These are phyloP conservation scores for Chamaea fasciata DNA, from an alignment of 2,113 vertebrate genomes.

Conservation along the genomic window DNA sequence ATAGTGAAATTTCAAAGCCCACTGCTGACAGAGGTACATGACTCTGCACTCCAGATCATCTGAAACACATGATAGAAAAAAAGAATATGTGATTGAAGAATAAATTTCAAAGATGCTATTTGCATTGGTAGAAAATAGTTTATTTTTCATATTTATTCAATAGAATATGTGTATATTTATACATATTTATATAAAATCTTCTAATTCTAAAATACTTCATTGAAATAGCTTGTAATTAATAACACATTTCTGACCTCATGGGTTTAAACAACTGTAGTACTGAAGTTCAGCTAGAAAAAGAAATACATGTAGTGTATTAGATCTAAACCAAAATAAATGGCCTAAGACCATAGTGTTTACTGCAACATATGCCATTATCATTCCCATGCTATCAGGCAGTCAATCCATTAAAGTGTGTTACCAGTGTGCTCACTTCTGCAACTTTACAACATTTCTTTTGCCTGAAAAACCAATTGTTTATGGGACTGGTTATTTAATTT, in stretches of 20 bases:
- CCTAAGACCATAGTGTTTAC: background rate
- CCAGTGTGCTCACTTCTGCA: background rate
- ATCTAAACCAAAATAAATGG: background rate
- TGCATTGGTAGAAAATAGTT: background rate
- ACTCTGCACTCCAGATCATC: background rate
- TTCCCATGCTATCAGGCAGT: background rate
- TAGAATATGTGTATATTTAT: background rate
- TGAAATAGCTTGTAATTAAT: background rate
- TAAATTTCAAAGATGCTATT: background rate
- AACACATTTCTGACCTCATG: background rate
- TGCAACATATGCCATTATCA: background rate
- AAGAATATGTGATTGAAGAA: background rate
- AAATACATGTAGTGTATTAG: background rate
- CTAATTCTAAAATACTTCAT: background rate
- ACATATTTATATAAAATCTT: background rate
- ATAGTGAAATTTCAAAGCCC: background rate
- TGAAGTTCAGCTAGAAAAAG: background rate
- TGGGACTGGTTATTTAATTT: background rate
- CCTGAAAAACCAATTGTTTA: background rate
- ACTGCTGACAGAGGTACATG: background rate
- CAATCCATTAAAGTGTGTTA: background rate
- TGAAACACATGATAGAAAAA: background rate
- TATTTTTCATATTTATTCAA: background rate
- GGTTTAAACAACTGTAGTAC: background rate
- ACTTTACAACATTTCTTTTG: background rate